A percentile compares a stretch with the other conserved stretches of the same genome.
phyloP scores from a whole-genome alignment of 1,140 invertebrate genomes.

The Heliconius congener region DNA sequence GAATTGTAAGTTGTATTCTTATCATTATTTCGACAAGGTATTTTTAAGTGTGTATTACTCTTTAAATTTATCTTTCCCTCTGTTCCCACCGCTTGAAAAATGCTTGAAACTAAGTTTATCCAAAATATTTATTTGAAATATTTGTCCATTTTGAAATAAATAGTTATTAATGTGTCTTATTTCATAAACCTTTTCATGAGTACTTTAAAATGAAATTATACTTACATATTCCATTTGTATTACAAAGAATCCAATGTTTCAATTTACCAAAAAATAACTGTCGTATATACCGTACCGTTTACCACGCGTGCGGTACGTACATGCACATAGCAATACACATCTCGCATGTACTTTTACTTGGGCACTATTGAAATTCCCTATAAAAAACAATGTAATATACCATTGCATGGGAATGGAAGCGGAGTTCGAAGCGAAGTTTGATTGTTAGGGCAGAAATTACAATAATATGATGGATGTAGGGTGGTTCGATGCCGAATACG shows the following conservation, averaged over 20 bases:
- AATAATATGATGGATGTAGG: slow-evolving; percentile 77
- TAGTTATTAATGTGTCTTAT: not conserved
- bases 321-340: not conserved
- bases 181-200: not conserved
- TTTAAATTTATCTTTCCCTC: not conserved
- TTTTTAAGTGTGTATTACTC: not conserved
- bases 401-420: not conserved
- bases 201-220: not conserved
- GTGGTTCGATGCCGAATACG: slow-evolving; percentile 92
- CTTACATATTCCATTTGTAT: not conserved
- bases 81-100: not conserved
- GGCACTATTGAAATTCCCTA: not conserved
- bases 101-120: not conserved
- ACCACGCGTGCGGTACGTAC: not conserved
- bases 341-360: slow-evolving; percentile 14
- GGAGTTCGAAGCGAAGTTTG: not conserved
- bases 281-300: not conserved
- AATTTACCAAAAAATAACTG: not conserved
- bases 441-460: not conserved
- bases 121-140: not conserved
- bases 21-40: not conserved
- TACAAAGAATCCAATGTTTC: not conserved
- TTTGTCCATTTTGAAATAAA: not conserved
- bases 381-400: not conserved
- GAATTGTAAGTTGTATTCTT: slow-evolving; percentile 24